Percentiles rank a stretch among this genome's conserved stretches.
Evolutionary conservation across 2,888 invertebrate species (phyloP).

Genomic region (Drosophila atroscutellata): DNA sequence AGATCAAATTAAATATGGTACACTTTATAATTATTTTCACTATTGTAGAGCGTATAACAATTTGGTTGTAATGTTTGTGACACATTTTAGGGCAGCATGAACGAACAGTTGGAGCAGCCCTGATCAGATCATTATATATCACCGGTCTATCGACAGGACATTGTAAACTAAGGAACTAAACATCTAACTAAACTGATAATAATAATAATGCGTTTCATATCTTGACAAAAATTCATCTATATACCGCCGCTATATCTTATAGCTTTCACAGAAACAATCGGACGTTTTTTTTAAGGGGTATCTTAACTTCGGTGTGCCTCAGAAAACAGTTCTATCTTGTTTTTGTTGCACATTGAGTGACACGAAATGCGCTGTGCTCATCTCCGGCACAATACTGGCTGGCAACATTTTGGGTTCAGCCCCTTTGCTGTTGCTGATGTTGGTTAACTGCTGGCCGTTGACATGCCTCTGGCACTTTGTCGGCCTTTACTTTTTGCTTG

Average conservation of each 20-base stretch:
- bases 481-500: constrained; percentile 8
- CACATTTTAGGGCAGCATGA: background rate
- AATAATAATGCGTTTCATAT: background rate
- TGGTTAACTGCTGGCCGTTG: constrained; percentile 21
- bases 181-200: no score
- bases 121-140: background rate
- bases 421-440: constrained; percentile 49
- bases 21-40: background rate
- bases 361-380: constrained; percentile 15
- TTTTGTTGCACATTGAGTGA: background rate
- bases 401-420: constrained; percentile 23
- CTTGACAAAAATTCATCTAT: background rate
- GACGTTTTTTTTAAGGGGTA: background rate
- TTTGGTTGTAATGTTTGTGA: background rate
- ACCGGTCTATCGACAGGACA: background rate
- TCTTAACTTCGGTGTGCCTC: background rate
- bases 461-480: constrained; percentile 44
- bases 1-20: background rate
- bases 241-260: background rate
- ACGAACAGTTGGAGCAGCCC: background rate
- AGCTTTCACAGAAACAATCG: background rate
- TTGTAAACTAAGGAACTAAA: no score
- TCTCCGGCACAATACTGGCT: background rate
- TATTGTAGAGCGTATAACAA: background rate
- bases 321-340: background rate